Evolutionary conservation across 1,140 invertebrate species (phyloP), one percentile per base, ranked within the genome.

Genomic region (Trichonephila clavipes): DNA sequence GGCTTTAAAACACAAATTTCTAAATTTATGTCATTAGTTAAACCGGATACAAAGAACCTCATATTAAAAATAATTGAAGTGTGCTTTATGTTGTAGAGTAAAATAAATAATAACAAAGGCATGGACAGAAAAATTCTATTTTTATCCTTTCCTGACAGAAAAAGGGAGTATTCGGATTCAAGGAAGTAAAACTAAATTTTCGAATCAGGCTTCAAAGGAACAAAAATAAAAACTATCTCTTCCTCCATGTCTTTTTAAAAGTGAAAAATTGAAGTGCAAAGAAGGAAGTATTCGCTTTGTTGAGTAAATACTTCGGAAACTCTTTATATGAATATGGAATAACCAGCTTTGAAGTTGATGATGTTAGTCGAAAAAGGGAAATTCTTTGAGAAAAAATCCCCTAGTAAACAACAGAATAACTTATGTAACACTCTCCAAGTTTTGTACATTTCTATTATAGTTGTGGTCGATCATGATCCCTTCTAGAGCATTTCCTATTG

Each of bases 361-460:
- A 40, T 18, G 72, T 40, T 40, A 19, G 28, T 40, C n/a, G 21
- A 18, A 77, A 24, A 69, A 69, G 28, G 16, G 28, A 77, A 72
- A 77, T 4, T 77, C 72, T 77, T 40, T 34, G 28, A 77, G 4
- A 77, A 34, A 77, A 77, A 24, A 40, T 40, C 18, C 28, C 28
- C 51, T 14, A 77, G 72, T 77, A 77, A 69, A 69, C 72, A 77
- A 40, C 34, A 40, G 28, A 77, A 77, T 77, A 77, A 61, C 83
- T 24, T 58, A 85, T 59, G 40, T 83, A 83, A 83, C 81, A 83
- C 81, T 83, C 81, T 83, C 40, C 81, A 14, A 64, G 34, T 28
- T 83, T 83, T 83, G 28, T 83, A 59, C 51, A 83, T 83, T 83
- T 28, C 82, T 51, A 83, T 59, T 83, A 51, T 44, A 12, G 59